These are phyloP conservation scores for Torymus aiolomorphi DNA, from an alignment of 2,888 invertebrate genomes.

Conservation along the genomic window DNA sequence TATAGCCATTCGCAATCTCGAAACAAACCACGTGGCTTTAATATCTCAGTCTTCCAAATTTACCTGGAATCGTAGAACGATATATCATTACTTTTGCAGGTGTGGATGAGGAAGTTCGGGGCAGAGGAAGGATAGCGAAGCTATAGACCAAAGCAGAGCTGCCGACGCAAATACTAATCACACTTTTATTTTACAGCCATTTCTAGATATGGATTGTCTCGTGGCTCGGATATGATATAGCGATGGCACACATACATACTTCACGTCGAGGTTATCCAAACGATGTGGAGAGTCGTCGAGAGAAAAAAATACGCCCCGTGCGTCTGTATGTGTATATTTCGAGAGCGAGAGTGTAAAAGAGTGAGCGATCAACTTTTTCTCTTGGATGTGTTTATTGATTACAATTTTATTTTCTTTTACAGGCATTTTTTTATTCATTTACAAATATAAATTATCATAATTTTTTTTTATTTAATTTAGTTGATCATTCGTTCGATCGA, in stretches of 20 bases:
- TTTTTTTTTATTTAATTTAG: slow-evolving; percentile 36
- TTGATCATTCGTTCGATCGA: not conserved
- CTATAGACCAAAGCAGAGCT: not conserved
- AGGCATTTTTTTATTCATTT: slow-evolving; percentile 21
- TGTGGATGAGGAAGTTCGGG: too few species aligned
- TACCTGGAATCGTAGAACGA: too few species aligned
- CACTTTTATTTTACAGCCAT: slow-evolving; percentile 57
- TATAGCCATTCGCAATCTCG: too few species aligned
- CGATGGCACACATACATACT: slow-evolving; percentile 74
- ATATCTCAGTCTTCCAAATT: too few species aligned
- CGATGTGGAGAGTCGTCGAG: slow-evolving; percentile 32
- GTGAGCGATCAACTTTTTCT: slow-evolving; percentile 66
- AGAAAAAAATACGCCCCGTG: slow-evolving; percentile 61
- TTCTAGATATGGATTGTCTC: slow-evolving; percentile 66
- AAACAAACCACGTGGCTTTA: too few species aligned
- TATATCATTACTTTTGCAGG: too few species aligned
- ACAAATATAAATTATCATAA: not conserved
- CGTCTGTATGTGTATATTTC: slow-evolving; percentile 53
- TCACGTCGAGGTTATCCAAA: slow-evolving; percentile 9
- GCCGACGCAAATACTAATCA: not conserved
- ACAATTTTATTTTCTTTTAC: slow-evolving; percentile 29
- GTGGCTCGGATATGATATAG: slow-evolving; percentile 80
- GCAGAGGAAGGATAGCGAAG: too few species aligned
- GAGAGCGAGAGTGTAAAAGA: slow-evolving; percentile 48
- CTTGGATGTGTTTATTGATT: slow-evolving; percentile 55